Evolutionary conservation across 2,888 invertebrate species (phyloP), one percentile per base, ranked within the genome.

Genomic region (Leucophora obtusa): DNA sequence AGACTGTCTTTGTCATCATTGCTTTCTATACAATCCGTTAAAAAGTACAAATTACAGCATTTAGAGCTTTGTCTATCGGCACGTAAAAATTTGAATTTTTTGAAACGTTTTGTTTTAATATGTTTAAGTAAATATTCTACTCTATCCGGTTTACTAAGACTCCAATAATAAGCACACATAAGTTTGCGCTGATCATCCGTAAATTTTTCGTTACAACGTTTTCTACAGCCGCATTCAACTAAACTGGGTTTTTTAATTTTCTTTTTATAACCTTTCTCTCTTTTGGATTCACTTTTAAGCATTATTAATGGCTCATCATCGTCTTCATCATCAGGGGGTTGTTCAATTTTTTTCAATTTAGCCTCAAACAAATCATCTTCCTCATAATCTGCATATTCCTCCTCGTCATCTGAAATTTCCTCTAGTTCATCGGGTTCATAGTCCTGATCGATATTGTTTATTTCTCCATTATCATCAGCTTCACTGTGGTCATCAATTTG

Each of bases 141-240:
- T 17, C 15, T 51, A 2, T 51, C 21, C 33, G 51, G 35, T 24
- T 35, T 28, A 14, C 18, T 66, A 2, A 76, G 51, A 0, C 54
- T 59, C 82, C 82, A 82, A 56, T 68, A 83, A 33, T 73, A 73
- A n/a, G 35, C 43, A 47, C 82, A 83, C 14, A 80, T 38, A 33
- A 58, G 17, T 15, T 35, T 53, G 1, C 82, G 65, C 38, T 76
- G 76, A 9, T 65, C 56, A 15, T 73, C 47, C n/a, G 65, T 68
- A 43, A 83, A 73, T 21, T 71, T 69, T 8, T 54, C 51, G 10
- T 51, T 51, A 18, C 82, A 80, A 51, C 82, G 78, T 59, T 76
- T 80, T 28, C 70, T 76, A 28, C 83, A 83, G 9, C 68, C 50
- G 35, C 83, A 83, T 21, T 53, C 11, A 1, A 35, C 38, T n/a